A percentile compares a stretch with the other conserved stretches of the same genome.
These are phyloP conservation scores for Chelonus insularis DNA, from an alignment of 1,140 invertebrate species.

Conservation along the genomic window DNA sequence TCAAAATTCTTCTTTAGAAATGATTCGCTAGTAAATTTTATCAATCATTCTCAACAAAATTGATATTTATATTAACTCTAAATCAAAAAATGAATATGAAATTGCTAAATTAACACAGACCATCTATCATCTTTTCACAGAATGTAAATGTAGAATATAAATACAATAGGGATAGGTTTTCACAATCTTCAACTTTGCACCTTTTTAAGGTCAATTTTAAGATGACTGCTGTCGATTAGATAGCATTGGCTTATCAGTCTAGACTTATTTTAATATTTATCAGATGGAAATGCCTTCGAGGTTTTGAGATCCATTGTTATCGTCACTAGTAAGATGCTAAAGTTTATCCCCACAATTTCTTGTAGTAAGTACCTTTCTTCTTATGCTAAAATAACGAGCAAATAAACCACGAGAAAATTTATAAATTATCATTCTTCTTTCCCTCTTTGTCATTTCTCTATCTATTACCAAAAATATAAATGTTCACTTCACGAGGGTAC, in stretches of 20 bases:
- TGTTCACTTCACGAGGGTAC: conserved; percentile 14
- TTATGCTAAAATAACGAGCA: background rate
- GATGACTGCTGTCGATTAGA: background rate
- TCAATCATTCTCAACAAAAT: no score
- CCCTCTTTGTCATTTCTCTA: background rate
- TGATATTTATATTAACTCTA: no score
- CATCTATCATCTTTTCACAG: no score
- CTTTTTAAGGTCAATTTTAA: no score
- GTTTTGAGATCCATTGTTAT: background rate
- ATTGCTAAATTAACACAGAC: no score
- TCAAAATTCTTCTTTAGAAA: no score
- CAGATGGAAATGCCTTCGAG: background rate
- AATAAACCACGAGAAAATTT: no score
- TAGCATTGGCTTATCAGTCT: background rate
- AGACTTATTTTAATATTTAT: conserved; percentile 21
- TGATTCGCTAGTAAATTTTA: no score
- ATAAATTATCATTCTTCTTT: background rate
- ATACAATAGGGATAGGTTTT: no score
- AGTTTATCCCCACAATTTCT: background rate
- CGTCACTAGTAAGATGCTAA: background rate
- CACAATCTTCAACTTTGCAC: no score
- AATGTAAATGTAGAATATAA: no score
- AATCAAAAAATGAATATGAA: no score
- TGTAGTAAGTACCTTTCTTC: background rate
- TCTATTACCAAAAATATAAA: conserved; percentile 17